phyloP scores from a whole-genome alignment of 2,797 vertebrate species.

The Netta rufina region DNA sequence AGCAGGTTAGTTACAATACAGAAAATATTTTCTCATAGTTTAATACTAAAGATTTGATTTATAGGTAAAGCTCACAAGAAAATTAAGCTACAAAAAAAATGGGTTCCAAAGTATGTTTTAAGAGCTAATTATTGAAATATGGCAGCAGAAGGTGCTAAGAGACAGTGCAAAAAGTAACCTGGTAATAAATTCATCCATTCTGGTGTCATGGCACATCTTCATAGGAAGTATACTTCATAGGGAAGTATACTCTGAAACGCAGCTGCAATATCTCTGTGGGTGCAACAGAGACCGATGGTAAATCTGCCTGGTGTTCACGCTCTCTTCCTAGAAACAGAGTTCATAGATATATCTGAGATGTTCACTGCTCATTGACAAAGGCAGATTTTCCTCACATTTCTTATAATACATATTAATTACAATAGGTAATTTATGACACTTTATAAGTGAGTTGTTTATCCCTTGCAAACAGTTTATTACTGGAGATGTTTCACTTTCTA shows the following conservation, averaged over 20 bases:
- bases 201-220: neutral
- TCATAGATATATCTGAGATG: neutral
- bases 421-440: too few relatives aligned
- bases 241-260: neutral
- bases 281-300: neutral
- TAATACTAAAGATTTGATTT: neutral
- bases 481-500: neutral
- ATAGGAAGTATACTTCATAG: neutral
- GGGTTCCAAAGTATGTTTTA: neutral
- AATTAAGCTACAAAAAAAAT: neutral
- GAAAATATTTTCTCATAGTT: neutral
- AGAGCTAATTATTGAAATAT: neutral
- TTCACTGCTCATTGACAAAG: neutral
- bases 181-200: neutral
- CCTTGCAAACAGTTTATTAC: neutral
- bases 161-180: neutral
- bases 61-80: neutral
- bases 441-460: neutral
- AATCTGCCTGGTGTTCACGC: neutral
- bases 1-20: neutral
- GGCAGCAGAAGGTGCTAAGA: neutral
- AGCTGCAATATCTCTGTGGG: neutral
- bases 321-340: neutral
- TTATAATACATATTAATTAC: neutral
- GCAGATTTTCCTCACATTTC: neutral